Conservation (phyloP, 2,888 invertebrate genomes). For the Pheosia tremula region DNA sequence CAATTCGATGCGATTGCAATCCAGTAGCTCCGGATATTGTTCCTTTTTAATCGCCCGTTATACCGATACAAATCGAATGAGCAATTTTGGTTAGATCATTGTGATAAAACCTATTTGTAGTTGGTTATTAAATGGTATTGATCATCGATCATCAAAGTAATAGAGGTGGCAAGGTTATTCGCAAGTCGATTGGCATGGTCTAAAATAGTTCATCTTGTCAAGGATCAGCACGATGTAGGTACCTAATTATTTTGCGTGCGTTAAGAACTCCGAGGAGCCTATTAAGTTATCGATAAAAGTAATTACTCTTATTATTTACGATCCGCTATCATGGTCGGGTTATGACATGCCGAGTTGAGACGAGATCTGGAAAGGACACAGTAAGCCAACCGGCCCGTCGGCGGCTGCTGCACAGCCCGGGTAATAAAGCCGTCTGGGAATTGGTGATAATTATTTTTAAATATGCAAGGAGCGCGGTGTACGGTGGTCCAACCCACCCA, state of each 20-base stretch:
- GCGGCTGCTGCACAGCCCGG: too few relatives aligned
- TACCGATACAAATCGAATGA: conserved; percentile 7
- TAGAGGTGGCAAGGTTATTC: conserved; percentile 56
- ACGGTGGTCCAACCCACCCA: too few relatives aligned
- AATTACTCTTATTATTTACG: conserved; percentile 35
- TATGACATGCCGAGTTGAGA: conserved; percentile 18
- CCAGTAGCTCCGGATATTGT: conserved; percentile 15
- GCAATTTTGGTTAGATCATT: conserved; percentile 2
- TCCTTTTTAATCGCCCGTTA: conserved; percentile 14
- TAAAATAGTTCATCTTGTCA: conserved; percentile 42
- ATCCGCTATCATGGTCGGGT: conserved; percentile 17
- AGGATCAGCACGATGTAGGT: conserved; percentile 54
- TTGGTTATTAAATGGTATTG: conserved; percentile 34
- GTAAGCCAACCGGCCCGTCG: too few relatives aligned
- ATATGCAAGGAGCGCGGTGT: too few relatives aligned
- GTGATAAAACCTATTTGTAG: conserved; percentile 18
- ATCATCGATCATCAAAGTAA: conserved; percentile 51
- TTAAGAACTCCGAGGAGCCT: conserved; percentile 56
- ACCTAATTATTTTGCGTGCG: conserved; percentile 45
- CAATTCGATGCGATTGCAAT: conserved; percentile 19
- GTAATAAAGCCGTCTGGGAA: too few relatives aligned
- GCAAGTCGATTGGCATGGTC: conserved; percentile 43
- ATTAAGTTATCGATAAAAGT: conserved; percentile 26
- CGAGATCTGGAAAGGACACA: too few relatives aligned
- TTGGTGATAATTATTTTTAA: too few relatives aligned